Evolutionary conservation across 1,140 invertebrate genomes (phyloP).

Genomic region (Drosophila subpulchrella): DNA sequence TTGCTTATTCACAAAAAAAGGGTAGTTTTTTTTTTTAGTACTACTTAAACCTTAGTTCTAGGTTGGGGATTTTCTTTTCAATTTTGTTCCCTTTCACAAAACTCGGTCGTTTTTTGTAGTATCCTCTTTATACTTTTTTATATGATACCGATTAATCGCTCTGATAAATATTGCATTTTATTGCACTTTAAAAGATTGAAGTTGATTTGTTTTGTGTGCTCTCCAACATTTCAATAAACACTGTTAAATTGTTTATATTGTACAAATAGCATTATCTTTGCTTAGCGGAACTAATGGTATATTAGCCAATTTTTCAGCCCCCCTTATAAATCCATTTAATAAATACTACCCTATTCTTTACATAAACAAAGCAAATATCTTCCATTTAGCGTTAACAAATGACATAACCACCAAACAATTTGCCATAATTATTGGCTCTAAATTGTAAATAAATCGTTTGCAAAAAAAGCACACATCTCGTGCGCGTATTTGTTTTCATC

Average conservation of each 20-base stretch:
- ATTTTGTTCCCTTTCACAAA: background rate
- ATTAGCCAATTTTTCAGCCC: background rate
- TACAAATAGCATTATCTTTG: background rate
- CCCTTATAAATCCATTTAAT: too few species aligned
- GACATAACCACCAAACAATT: conserved; percentile 1
- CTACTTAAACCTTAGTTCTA: background rate
- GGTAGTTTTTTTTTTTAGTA: too few species aligned
- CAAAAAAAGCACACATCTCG: conserved; percentile 32
- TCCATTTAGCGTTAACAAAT: background rate
- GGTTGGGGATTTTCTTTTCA: background rate
- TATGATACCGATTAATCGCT: background rate
- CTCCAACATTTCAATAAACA: background rate
- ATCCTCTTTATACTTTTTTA: background rate
- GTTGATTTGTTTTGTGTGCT: background rate
- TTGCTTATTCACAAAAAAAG: too few species aligned
- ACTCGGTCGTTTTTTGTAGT: background rate
- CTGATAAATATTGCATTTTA: background rate
- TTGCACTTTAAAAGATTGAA: too few species aligned
- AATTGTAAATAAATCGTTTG: conserved; percentile 33
- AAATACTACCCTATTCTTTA: too few species aligned
- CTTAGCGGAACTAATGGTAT: background rate
- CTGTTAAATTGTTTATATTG: background rate
- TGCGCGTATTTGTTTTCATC: conserved; percentile 30
- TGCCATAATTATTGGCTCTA: conserved; percentile 8
- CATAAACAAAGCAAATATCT: background rate